Evolutionary conservation across 2,797 vertebrate species (phyloP).

Genomic region (Adrianichthys oophorus): DNA sequence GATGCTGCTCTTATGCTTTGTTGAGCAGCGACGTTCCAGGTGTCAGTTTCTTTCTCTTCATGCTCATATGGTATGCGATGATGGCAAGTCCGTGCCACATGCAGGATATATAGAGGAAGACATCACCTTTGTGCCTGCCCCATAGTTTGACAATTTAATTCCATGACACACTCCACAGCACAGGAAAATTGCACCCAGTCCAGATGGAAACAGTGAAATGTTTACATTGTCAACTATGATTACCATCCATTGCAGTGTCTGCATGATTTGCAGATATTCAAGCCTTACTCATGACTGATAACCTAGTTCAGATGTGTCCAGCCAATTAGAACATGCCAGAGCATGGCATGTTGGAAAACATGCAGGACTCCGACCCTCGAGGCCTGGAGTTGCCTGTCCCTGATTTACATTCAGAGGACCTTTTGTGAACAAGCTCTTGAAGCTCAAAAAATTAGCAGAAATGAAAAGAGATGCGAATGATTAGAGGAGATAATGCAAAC

Average conservation of each 20-base stretch:
- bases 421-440: constrained; percentile 64
- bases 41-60: constrained; percentile 13
- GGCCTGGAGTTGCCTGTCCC: no score
- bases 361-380: no score
- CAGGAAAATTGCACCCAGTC: constrained; percentile 65
- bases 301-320: no score
- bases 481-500: constrained; percentile 76
- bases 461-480: constrained; percentile 70
- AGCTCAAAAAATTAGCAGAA: constrained; percentile 43
- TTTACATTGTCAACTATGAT: constrained; percentile 79
- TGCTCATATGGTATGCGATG: constrained; percentile 7
- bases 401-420: constrained; percentile 44
- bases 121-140: constrained; percentile 48
- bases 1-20: constrained; percentile 8
- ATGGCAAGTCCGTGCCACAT: constrained; percentile 35
- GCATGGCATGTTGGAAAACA: no score
- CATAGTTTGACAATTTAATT: constrained; percentile 79
- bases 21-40: background rate
- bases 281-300: no score
- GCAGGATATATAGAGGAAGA: constrained; percentile 56
- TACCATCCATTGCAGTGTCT: constrained; percentile 55
- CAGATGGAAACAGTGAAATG: constrained; percentile 69
- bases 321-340: no score
- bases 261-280: no score
- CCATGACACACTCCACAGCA: constrained; percentile 61